phyloP scores from a whole-genome alignment of 2,888 invertebrate species.

The Tyria jacobaeae region DNA sequence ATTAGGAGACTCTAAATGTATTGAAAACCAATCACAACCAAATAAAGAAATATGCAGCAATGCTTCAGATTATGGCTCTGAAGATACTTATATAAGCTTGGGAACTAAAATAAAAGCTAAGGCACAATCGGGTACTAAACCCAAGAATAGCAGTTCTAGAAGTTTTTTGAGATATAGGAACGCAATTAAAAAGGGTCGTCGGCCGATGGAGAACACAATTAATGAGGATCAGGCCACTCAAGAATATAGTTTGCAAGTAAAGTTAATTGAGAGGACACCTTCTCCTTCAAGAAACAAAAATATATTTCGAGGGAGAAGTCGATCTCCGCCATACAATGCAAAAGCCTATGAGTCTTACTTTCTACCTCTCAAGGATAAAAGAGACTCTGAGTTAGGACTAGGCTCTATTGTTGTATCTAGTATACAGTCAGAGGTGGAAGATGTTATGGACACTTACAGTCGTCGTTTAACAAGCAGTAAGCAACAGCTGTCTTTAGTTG shows the following conservation, averaged over 20 bases:
- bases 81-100: constrained; percentile 82
- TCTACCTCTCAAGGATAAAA: constrained; percentile 65
- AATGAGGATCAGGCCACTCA: constrained; percentile 57
- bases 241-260: constrained; percentile 75
- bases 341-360: constrained; percentile 74
- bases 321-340: constrained; percentile 68
- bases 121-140: constrained; percentile 74
- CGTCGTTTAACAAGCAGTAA: constrained; percentile 68
- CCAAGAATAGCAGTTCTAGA: constrained; percentile 65
- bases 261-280: constrained; percentile 68
- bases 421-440: constrained; percentile 62
- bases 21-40: constrained; percentile 49
- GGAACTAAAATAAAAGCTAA: constrained; percentile 84
- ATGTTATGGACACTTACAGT: constrained; percentile 71
- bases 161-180: constrained; percentile 73
- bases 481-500: constrained; percentile 81
- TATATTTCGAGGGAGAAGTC: constrained; percentile 56
- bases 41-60: constrained; percentile 76
- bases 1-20: constrained; percentile 59
- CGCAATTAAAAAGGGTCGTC: constrained; percentile 67
- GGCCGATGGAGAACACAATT: constrained; percentile 63
- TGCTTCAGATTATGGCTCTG: constrained; percentile 81
- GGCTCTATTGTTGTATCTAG: constrained; percentile 65
- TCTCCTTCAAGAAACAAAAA: constrained; percentile 66
- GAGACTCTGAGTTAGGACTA: constrained; percentile 52